Evolutionary conservation across 2,797 vertebrate species (phyloP).

Genomic region (Serranus cabrilla): DNA sequence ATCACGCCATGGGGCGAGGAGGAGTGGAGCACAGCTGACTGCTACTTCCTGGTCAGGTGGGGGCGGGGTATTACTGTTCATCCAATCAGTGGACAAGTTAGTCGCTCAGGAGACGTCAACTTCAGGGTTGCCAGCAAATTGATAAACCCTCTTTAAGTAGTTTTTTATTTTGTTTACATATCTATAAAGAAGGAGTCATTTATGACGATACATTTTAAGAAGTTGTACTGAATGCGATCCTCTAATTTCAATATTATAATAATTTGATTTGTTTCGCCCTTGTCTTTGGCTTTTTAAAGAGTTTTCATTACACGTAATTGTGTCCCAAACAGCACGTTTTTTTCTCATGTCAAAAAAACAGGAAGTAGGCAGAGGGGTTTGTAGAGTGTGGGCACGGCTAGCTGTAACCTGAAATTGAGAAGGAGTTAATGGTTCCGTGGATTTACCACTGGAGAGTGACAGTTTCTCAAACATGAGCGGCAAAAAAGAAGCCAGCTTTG

Average conservation of each 20-base stretch:
- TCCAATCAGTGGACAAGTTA: conserved; percentile 59
- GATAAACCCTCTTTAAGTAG: conserved; percentile 7
- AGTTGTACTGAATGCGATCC: rapidly evolving
- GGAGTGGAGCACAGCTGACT: background rate
- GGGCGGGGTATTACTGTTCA: background rate
- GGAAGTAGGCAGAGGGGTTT: conserved; percentile 47
- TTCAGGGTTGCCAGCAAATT: conserved; percentile 46
- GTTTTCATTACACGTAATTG: background rate
- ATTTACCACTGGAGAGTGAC: background rate
- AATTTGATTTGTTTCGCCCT: rapidly evolving
- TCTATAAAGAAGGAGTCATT: rapidly evolving
- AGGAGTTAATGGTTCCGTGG: background rate
- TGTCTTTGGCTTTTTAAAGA: background rate
- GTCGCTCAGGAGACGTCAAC: background rate
- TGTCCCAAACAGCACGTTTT: conserved; percentile 21
- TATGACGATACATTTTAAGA: rapidly evolving
- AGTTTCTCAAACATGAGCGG: conserved; percentile 59
- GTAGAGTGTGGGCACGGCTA: background rate
- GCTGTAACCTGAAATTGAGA: conserved; percentile 1
- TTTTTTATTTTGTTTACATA: background rate
- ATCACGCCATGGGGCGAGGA: conserved; percentile 30
- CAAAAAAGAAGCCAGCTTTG: conserved; percentile 67
- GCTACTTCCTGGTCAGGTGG: conserved; percentile 62
- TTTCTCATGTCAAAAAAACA: conserved; percentile 31
- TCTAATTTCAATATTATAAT: rapidly evolving